Conservation (phyloP, 2,888 invertebrate genomes). For the Lomographa bimaculata region DNA sequence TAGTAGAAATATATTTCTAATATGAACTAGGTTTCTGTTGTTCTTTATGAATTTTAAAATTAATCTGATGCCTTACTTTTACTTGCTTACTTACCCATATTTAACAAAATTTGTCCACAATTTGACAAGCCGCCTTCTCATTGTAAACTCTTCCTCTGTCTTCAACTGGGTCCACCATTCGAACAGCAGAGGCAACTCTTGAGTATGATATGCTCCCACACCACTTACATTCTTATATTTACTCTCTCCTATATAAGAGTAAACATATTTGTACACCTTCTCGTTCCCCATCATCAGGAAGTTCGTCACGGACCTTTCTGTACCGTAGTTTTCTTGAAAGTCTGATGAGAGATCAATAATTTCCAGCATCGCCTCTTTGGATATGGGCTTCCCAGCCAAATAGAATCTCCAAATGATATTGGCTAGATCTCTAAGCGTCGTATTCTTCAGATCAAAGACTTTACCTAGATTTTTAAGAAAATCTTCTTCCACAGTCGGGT, state of each 20-base stretch:
- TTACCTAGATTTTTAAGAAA: conserved; percentile 31
- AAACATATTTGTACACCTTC: conserved; percentile 45
- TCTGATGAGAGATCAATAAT: conserved; percentile 47
- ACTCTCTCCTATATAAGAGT: conserved; percentile 47
- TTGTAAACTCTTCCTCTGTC: conserved; percentile 41
- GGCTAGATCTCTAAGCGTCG: conserved; percentile 33
- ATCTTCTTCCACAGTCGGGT: conserved; percentile 22
- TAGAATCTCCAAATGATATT: conserved; percentile 38
- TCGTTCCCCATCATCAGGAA: conserved; percentile 40
- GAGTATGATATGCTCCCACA: conserved; percentile 46
- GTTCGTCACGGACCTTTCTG: conserved; percentile 43
- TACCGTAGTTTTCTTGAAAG: conserved; percentile 41
- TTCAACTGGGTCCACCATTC: conserved; percentile 21
- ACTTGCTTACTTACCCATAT: conserved; percentile 54
- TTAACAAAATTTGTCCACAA: conserved; percentile 60
- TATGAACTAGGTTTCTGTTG: too few relatives aligned
- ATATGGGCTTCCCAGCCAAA: conserved; percentile 39
- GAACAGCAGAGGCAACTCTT: conserved; percentile 47
- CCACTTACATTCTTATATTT: conserved; percentile 39
- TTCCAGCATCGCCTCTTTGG: conserved; percentile 39
- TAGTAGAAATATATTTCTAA: too few relatives aligned
- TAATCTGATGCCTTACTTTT: too few relatives aligned
- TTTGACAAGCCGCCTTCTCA: conserved; percentile 47
- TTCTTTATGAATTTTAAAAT: too few relatives aligned
- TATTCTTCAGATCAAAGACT: conserved; percentile 28